Conservation (phyloP, 2,888 invertebrate genomes). For the Synergus umbraculus region DNA sequence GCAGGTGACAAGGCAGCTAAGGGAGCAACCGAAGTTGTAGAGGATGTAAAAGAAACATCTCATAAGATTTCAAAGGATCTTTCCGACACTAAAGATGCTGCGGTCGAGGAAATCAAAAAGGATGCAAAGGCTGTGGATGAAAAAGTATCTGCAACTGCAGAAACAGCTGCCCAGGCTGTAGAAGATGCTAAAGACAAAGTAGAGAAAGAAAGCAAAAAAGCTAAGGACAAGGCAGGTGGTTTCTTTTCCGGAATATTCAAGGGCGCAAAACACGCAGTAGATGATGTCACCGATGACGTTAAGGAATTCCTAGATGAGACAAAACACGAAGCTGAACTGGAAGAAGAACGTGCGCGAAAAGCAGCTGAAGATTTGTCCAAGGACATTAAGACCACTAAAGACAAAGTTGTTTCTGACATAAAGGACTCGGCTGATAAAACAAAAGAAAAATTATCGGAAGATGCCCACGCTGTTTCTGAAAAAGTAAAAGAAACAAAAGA, state of each 20-base stretch:
- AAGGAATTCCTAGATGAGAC: slow-evolving; percentile 33
- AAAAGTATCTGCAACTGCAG: background rate
- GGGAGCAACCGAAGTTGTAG: slow-evolving; percentile 39
- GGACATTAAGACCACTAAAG: slow-evolving; percentile 45
- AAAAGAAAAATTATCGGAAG: slow-evolving; percentile 43
- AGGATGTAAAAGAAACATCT: slow-evolving; percentile 50
- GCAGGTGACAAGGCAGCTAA: slow-evolving; percentile 15
- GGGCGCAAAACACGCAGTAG: slow-evolving; percentile 59
- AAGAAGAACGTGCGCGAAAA: slow-evolving; percentile 55
- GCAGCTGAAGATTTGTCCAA: slow-evolving; percentile 5
- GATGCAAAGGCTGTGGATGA: slow-evolving; percentile 75
- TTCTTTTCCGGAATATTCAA: slow-evolving; percentile 68
- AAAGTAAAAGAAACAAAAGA: slow-evolving; percentile 11
- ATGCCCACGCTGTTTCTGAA: slow-evolving; percentile 22
- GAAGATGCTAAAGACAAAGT: slow-evolving; percentile 52
- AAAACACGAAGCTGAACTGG: slow-evolving; percentile 49
- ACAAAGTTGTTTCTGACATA: slow-evolving; percentile 43
- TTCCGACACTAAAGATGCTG: slow-evolving; percentile 60
- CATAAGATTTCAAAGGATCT: slow-evolving; percentile 46
- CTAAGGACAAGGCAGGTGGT: slow-evolving; percentile 63
- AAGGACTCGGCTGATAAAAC: slow-evolving; percentile 42
- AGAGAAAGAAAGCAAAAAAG: slow-evolving; percentile 59
- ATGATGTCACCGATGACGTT: slow-evolving; percentile 57
- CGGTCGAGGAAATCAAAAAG: slow-evolving; percentile 68
- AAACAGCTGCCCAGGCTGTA: slow-evolving; percentile 31